Evolutionary conservation across 2,888 invertebrate genomes (phyloP), one percentile per base, ranked within the genome.

Genomic region (Beris chalybata): DNA sequence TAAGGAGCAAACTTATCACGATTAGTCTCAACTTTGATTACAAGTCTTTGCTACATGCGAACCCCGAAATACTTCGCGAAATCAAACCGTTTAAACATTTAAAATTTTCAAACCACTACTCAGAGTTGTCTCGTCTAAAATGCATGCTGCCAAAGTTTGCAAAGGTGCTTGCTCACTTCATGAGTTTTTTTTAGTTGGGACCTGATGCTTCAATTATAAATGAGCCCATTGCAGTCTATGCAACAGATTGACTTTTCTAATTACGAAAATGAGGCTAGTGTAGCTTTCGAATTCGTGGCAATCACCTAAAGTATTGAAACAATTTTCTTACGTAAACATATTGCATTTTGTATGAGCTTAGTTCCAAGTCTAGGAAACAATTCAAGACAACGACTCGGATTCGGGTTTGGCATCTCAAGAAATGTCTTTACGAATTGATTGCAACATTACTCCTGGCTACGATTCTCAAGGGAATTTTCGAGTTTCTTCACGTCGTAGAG

Each of bases 331-430:
- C 58, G 67, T 65, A 67, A 38, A 57, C 47, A 43, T 64, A 13
- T 29, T 67, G 54, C 64, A 67, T 67, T 52, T 64, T 67, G 47
- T 50, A 67, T 67, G 65, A 65, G 67, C 50, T 53, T 55, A 47
- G 58, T 61, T 67, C 12, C 53, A 52, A 61, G 38, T 61, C 50
- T 9, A 7, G 38, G 32, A 59, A 61, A 61, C 52, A 52, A 38
- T 7, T 5, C 38, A 9, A 38, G 38, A 38, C 9, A 3, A 38
- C 38, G 38, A 38, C 52, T 31, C 57, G 29, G 30, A 29, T 52
- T 12, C 45, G 50, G 22, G 15, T 38, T 22, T 22, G 22, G 22
- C 22, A 22, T 5, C 38, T 38, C 9, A 38, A 5, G 7, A 38
- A 38, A 43, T 50, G 61, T 61, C 61, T 61, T 50, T 22, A 6